Evolutionary conservation across 2,888 invertebrate species (phyloP), one percentile per base, ranked within the genome.

Genomic region (Caenorhabditis auriculariae): DNA sequence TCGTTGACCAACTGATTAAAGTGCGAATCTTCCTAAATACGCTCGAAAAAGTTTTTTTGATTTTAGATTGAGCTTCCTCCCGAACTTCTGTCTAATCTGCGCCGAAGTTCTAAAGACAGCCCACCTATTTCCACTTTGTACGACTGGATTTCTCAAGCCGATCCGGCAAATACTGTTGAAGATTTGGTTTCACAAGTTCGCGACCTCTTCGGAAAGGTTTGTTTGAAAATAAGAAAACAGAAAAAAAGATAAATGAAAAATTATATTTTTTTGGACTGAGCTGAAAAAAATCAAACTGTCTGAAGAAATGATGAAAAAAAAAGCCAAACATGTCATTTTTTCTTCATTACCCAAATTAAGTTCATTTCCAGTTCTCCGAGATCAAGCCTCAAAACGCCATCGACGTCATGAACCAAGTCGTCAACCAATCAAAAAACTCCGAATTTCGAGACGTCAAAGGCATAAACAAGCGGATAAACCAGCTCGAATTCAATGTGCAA

Each of bases 101-200:
- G 28, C 26, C 7, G 2, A 45, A 37, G 3, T 32, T 45, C n/a
- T 24, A 17, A 24, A 28, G 15, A 47, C 27, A 47, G 12, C 21
- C 26, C 23, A 7, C 26, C 17, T 38, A n/a, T 41, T 51, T 26
- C 39, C 52, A 64, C 77, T 7, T 53, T 79, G 12, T 77, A 66
- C 56, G 79, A 78, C 24, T 79, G 76, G 73, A 75, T 79, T 15
- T 51, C 72, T 0, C 45, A 55, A 28, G 71, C 72, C 15, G 79
- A 79, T 49, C 63, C 61, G 4, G 53, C 61, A 17, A 47, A 58
- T 35, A 62, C 71, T 5, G 53, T 74, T 0, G 58, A 63, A 28
- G 66, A 60, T 2, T 29, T 74, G 9, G 59, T 60, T 0, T 61
- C 66, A 0, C 43, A 62, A 45, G 69, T 69, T 26, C 39, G 60